phyloP scores from a whole-genome alignment of 2,888 invertebrate genomes.

The Mesochorus sp. region DNA sequence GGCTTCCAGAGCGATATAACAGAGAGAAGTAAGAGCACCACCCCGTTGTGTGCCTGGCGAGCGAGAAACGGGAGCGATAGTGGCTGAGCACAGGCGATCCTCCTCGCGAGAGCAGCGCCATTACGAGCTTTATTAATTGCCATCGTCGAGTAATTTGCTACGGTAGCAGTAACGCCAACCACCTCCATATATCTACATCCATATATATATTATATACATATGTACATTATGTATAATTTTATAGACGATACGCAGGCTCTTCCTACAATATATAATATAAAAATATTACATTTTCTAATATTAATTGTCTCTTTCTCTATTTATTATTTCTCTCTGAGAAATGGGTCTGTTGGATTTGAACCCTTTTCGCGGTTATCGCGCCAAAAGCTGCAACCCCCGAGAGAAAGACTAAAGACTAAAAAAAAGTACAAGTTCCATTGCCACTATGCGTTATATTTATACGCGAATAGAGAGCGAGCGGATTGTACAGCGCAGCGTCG shows the following conservation, averaged over 20 bases:
- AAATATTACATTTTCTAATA: too few relatives aligned
- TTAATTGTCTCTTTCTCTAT: conserved; percentile 23
- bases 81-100: conserved; percentile 66
- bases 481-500: conserved; percentile 51
- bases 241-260: not conserved
- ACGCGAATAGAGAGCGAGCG: conserved; percentile 26
- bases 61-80: conserved; percentile 75
- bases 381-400: conserved; percentile 39
- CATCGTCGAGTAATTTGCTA: conserved; percentile 80
- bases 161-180: conserved; percentile 59
- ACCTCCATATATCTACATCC: conserved; percentile 10
- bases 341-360: conserved; percentile 57
- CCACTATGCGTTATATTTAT: conserved; percentile 38
- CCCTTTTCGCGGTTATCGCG: conserved; percentile 61
- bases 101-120: conserved; percentile 70
- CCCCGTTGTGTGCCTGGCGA: conserved; percentile 27
- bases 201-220: conserved; percentile 22
- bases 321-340: conserved; percentile 55
- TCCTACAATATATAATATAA: too few relatives aligned
- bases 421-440: conserved; percentile 11
- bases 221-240: too few relatives aligned
- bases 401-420: conserved; percentile 17
- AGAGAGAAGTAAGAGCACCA: not conserved
- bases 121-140: conserved; percentile 81
- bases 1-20: conserved; percentile 72